These are phyloP conservation scores for Ophion ventricosus DNA, from an alignment of 2,888 invertebrate genomes.

Conservation along the genomic window DNA sequence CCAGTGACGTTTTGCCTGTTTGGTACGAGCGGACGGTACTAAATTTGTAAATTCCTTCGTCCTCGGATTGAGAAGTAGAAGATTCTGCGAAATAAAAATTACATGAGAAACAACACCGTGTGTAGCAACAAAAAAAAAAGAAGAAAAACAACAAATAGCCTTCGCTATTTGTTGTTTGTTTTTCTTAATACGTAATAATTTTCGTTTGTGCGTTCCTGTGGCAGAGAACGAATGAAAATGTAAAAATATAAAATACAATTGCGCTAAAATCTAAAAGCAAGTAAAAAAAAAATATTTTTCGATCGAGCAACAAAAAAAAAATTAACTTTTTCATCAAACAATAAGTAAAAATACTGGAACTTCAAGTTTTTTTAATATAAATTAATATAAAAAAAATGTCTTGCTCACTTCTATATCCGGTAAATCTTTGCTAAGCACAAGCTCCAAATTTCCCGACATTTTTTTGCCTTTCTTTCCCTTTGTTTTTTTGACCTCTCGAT, in stretches of 20 bases:
- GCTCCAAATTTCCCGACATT: slow-evolving; percentile 35
- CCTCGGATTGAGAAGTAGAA: slow-evolving; percentile 93
- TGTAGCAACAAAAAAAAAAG: not conserved
- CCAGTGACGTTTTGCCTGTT: slow-evolving; percentile 96
- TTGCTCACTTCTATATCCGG: slow-evolving; percentile 92
- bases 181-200: too few relatives aligned
- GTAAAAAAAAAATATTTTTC: too few relatives aligned
- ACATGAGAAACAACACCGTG: not conserved
- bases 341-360: too few relatives aligned
- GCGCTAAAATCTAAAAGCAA: too few relatives aligned
- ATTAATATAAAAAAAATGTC: not conserved
- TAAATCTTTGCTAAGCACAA: slow-evolving; percentile 88
- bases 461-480: not conserved
- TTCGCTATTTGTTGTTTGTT: too few relatives aligned
- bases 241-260: too few relatives aligned
- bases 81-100: slow-evolving; percentile 87
- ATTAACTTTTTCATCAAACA: too few relatives aligned
- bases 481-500: not conserved
- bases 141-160: not conserved
- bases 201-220: too few relatives aligned
- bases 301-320: too few relatives aligned
- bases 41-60: slow-evolving; percentile 90
- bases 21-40: slow-evolving; percentile 93
- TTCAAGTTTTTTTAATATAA: not conserved
- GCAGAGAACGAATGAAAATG: too few relatives aligned